Evolutionary conservation across 2,113 vertebrate species (phyloP), one percentile per base, ranked within the genome.

Genomic region (Gopherus evgoodei): DNA sequence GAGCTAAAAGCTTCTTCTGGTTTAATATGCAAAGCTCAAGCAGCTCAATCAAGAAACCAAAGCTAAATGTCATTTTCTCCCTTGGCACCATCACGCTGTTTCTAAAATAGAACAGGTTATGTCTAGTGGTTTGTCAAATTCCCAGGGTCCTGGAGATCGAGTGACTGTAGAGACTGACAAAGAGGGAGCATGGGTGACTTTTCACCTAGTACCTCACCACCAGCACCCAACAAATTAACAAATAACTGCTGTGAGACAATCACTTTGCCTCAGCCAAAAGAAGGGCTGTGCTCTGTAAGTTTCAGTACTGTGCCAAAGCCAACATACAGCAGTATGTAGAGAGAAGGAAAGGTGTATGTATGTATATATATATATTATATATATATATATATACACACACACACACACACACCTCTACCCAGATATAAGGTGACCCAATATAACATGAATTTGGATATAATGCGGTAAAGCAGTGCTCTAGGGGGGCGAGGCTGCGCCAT

Each of bases 21-120:
- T 83, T 87, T 91, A 81, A 83, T 44, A 93, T 49, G 88, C 93
- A 95, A 91, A 96, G 86, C 86, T 38, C 84, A 88, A 91, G 72
- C 88, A 94, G 90, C 87, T 97, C 91, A 90, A 81, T 87, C 90
- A 94, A 88, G 86, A 89, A 94, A 88, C 93, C 93, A 91, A 88
- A 95, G 93, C 83, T 72, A 93, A 92, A 94, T 92, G 90, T 94
- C 87, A 86, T 84, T 93, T 94, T 93, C 47, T 93, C 94, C 83
- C 1, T 0, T 93, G 88, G 91, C 88, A 96, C 79, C 14, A 25
- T 89, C 89, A 86, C 90, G 91, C 92, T 83, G 86, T 83, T 91
- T 86, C 54, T 93, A 87, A 69, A 91, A 91, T 89, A 90, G 81
- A 84, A 38, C 4, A 5, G 0, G 31, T 87, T 24, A 78, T 0